Conservation (phyloP, 2,888 invertebrate genomes). For the Sminthurides aquaticus region DNA sequence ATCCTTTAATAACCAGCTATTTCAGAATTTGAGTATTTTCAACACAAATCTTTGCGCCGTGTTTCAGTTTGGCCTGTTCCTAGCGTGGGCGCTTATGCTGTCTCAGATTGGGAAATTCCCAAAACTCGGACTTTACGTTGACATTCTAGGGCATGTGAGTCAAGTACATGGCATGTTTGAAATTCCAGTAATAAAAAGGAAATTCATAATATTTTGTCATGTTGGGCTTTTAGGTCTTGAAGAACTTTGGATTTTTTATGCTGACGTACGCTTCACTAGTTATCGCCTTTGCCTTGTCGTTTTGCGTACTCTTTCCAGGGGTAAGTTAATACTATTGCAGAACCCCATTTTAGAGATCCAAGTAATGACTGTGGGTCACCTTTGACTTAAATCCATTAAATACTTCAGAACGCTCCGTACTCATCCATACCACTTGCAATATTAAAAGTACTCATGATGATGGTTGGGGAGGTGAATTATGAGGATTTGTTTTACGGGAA, state of each 20-base stretch:
- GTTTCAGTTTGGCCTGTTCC: conserved; percentile 35
- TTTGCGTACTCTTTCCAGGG: conserved; percentile 41
- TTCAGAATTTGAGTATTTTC: conserved; percentile 11
- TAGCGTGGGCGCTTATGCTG: conserved; percentile 40
- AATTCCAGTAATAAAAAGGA: neutral
- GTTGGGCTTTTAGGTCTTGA: conserved; percentile 33
- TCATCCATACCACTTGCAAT: conserved; percentile 40
- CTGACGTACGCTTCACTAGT: conserved; percentile 37
- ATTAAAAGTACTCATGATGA: conserved; percentile 42
- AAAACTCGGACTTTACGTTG: conserved; percentile 39
- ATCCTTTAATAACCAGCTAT: neutral
- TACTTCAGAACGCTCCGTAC: conserved; percentile 38
- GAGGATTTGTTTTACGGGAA: conserved; percentile 42
- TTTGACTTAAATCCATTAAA: neutral
- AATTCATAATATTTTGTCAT: neutral
- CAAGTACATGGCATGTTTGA: conserved; percentile 1
- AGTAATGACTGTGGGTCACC: neutral
- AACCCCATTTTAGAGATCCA: too few relatives aligned
- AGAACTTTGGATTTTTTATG: conserved; percentile 43
- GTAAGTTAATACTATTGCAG: conserved; percentile 20
- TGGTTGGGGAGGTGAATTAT: conserved; percentile 42
- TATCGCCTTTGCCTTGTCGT: conserved; percentile 40
- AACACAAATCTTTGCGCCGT: too few relatives aligned
- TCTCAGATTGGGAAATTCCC: conserved; percentile 41
- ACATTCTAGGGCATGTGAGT: conserved; percentile 40